These are phyloP conservation scores for Alligator sinensis DNA, from an alignment of 2,113 vertebrate genomes.

Conservation along the genomic window DNA sequence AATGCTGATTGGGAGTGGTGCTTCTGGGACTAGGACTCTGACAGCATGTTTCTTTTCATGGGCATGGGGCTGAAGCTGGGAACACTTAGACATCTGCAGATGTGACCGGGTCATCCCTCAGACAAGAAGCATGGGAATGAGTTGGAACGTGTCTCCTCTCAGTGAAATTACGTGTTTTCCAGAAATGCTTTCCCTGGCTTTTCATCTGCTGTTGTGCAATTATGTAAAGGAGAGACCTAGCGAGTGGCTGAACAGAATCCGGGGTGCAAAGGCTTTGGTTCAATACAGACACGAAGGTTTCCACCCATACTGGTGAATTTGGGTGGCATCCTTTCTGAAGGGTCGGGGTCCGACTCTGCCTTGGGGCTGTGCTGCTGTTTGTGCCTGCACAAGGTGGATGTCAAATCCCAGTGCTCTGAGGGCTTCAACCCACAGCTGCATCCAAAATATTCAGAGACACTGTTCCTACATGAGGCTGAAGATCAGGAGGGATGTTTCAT, in stretches of 20 bases:
- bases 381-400: fast-evolving
- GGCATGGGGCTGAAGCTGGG: background rate
- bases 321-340: background rate
- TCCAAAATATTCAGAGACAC: background rate
- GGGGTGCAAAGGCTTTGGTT: background rate
- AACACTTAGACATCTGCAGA: background rate
- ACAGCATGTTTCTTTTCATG: background rate
- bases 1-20: background rate
- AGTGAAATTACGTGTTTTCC: background rate
- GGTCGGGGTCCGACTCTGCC: background rate
- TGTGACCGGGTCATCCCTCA: background rate
- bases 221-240: background rate
- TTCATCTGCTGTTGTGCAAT: background rate
- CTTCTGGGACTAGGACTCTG: background rate
- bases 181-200: background rate
- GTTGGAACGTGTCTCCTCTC: background rate
- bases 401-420: background rate
- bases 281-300: background rate
- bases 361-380: background rate
- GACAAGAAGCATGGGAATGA: background rate
- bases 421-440: fast-evolving
- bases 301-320: fast-evolving
- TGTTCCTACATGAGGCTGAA: background rate
- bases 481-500: background rate
- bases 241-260: background rate